Evolutionary conservation across 2,113 vertebrate species (phyloP), one percentile per base, ranked within the genome.

Genomic region (Xiphias gladius): DNA sequence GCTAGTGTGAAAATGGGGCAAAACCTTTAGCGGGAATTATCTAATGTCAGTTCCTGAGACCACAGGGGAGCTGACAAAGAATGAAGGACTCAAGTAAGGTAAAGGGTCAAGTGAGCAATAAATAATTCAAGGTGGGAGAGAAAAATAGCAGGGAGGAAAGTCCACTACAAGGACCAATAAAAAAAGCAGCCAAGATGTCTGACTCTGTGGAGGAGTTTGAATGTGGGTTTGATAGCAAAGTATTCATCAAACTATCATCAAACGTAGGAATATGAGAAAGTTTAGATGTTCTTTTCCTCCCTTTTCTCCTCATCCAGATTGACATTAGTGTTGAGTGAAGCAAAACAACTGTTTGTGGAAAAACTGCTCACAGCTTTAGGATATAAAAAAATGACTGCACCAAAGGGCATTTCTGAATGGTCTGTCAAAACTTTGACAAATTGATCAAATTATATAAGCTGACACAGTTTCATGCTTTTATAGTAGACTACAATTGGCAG

Each of bases 21-120:
- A 55, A 30, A 65, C 1, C 4, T 52, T 43, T 35, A 46, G 32
- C 8, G 5, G 59, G 73, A 69, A 65, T 41, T 0, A 82, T 28
- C 41, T 55, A 7, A 41, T 48, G 41, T 57, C 48, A 19, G 28
- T 30, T 41, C 58, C 30, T 24, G 16, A 72, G 72, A 70, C 32
- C 8, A 26, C 20, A 6, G 19, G 17, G 50, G n/a, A 78, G 32
- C 14, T 54, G 50, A 85, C 41, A 14, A 22, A 48, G 57, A 70
- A 70, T 71, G 62, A 70, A 72, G 52, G 64, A 84, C 73, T 79
- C n/a, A 26, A 62, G 28, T n/a, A 24, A 41, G 12, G 69, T 63
- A 58, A 76, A 64, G 59, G 85, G 80, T 85, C 81, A 78, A 79
- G 80, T 75, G 16, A 66, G 71, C 28, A 57, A 87, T 79, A 73